Base-by-base conservation (phyloP, 2,113 vertebrate species). In the Crotalus tigris region DNA sequence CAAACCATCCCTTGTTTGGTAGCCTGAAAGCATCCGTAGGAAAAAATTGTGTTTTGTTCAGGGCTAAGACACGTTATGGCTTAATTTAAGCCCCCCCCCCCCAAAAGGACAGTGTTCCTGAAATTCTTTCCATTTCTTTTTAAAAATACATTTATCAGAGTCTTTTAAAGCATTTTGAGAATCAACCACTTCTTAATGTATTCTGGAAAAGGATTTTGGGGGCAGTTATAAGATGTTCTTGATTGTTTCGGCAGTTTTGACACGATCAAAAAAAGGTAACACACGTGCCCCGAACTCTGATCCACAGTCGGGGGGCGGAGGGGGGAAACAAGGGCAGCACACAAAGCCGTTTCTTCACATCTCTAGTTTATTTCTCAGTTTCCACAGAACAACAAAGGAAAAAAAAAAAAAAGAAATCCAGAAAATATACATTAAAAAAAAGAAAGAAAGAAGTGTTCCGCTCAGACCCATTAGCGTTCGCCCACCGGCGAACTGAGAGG, bases 311-410 rank as follows among this genome's bases (percentile, higher is more conserved):
- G 64, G 29, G 7, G 21, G 1, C 0, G 49, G 8, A 5, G 46
- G 46, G 8, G 11, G 3, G 29, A 85, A 85, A 33, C 53, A 23
- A 26, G 49, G 49, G 3, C 75, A 39, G 2, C 85, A 53, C 46
- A 53, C 92, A 29, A 3, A 11, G n/a, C 87, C 55, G 6, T 33
- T 90, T 93, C 58, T 86, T 59, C 75, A 86, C 21, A 90, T 89
- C 85, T 93, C 92, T 53, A 93, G n/a, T 93, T 93, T 93, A 93
- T 93, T 93, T 93, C 29, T 85, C 4, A 90, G 75, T 90, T 93
- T 90, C 88, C 89, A 93, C 92, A 61, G 88, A 90, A 85, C 92
- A 33, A 92, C 81, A 44, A 44, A 54, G 29, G 39, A 39, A 39
- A 39, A 88, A 51, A 44, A n/a, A n/a, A 15, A 69, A 8, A 59